Conservation (phyloP, 2,113 vertebrate genomes). For the Ctenomys sociabilis region DNA sequence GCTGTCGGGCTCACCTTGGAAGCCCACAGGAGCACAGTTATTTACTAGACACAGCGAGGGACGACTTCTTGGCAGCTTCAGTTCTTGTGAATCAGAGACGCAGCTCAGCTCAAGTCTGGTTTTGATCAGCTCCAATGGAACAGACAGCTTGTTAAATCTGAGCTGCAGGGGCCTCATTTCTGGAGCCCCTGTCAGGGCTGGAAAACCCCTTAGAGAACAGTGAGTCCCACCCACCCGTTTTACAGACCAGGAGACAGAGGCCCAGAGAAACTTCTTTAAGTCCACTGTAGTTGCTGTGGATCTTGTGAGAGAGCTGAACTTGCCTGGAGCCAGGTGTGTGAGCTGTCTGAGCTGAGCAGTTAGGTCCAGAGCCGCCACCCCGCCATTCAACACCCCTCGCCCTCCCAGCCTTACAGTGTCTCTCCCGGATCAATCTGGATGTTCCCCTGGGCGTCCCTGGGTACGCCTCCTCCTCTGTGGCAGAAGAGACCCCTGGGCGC, state of each 20-base stretch:
- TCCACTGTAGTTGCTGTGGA: neutral
- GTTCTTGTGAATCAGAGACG: constrained; percentile 41
- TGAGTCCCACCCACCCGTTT: constrained; percentile 37
- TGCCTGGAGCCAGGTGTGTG: neutral
- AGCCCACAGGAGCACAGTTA: constrained; percentile 52
- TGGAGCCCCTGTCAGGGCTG: neutral
- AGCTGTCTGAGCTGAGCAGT: neutral
- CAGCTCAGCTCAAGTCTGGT: constrained; percentile 73
- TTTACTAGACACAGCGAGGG: constrained; percentile 67
- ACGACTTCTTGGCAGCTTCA: constrained; percentile 69
- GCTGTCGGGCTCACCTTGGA: constrained; percentile 17
- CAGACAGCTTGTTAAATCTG: constrained; percentile 72
- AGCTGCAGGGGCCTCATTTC: constrained; percentile 45
- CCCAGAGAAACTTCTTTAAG: neutral
- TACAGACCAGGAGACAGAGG: constrained; percentile 37
- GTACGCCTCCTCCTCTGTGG: neutral
- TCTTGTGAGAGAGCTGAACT: neutral
- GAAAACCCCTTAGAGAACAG: neutral
- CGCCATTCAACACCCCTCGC: neutral
- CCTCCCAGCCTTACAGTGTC: neutral
- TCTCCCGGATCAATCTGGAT: neutral
- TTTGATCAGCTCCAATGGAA: constrained; percentile 80
- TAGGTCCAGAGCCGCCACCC: neutral
- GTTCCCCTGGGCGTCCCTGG: neutral
- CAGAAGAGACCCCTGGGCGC: neutral